Percentiles rank a stretch among this genome's conserved stretches.
These are phyloP conservation scores for Sinocyclocheilus grahami DNA, from an alignment of 2,113 vertebrate genomes.

Conservation along the genomic window DNA sequence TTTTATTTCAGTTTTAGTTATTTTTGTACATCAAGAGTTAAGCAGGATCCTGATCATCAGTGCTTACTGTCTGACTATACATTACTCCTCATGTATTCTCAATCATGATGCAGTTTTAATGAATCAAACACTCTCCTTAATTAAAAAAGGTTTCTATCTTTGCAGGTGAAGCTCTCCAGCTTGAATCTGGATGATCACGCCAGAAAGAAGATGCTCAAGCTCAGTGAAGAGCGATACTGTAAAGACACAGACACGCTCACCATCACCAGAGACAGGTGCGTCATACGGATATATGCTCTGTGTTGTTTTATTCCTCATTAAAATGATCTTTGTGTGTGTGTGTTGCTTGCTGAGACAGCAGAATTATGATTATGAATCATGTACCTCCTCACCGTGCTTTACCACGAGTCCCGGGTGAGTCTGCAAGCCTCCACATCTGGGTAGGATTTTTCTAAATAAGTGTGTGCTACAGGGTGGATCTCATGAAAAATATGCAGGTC, in stretches of 20 bases:
- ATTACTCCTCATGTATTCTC: background rate
- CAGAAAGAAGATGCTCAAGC: constrained; percentile 89
- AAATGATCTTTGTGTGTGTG: background rate
- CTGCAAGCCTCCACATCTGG: background rate
- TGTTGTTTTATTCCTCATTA: background rate
- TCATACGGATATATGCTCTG: background rate
- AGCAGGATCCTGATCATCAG: background rate
- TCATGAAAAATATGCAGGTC: background rate
- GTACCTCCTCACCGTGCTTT: constrained; percentile 94
- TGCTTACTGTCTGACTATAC: background rate
- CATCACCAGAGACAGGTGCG: constrained; percentile 87
- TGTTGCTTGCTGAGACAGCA: constrained; percentile 87
- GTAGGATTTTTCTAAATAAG: background rate
- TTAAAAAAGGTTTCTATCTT: background rate
- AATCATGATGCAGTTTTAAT: background rate
- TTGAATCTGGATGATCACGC: constrained; percentile 93
- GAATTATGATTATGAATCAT: constrained; percentile 87
- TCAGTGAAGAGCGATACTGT: constrained; percentile 85
- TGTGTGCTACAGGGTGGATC: background rate
- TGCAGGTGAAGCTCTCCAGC: constrained; percentile 86
- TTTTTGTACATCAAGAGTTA: too few species aligned
- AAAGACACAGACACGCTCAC: constrained; percentile 81
- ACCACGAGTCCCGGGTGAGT: constrained; percentile 97
- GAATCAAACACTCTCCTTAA: background rate
- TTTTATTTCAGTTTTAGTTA: too few species aligned